Base-by-base conservation (phyloP, 2,888 invertebrate genomes). In the Oligia fasciuncula region DNA sequence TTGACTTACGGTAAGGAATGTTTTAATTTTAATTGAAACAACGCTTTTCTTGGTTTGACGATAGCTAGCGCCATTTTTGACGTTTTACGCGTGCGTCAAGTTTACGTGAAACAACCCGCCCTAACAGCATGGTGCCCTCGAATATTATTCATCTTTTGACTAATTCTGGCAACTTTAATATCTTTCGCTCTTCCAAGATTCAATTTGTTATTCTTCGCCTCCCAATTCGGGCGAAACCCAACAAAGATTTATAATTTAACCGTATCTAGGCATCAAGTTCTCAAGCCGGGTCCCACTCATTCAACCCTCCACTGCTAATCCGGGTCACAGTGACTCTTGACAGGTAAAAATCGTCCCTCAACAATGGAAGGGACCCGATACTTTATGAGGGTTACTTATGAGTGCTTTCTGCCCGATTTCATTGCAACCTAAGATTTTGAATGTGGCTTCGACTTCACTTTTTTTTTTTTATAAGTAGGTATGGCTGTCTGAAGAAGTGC, bases 261-360 rank as follows among this genome's bases (percentile, higher is more conserved):
- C 74, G 72, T 80, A 80, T 75, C 82, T 77, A 83, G 83, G 79
- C 82, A 86, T 88, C 79, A 87, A 85, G 79, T 87, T 87, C 84
- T 82, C 83, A 82, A 85, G 85, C 80, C 73, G 85, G 85, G 85
- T 85, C 83, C 81, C 80, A 84, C 86, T 85, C 80, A 78, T 80
- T 87, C 87, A 86, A 89, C 90, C 91, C 89, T 90, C 88, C 84
- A 76, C 76, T 86, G 85, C 88, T 92, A 92, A 92, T 91, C 91
- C 90, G 90, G 90, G 91, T 88, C 91, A 83, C 89, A 87, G 86
- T 86, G 89, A 87, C 89, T 90, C 91, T 91, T 91, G 92, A 91
- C 92, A 92, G 92, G 91, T 91, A 92, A 91, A 91, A 92, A 91
- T 90, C 91, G 91, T 84, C 87, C 69, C 86, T 82, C 85, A 85